Percentiles rank a stretch among this genome's conserved stretches.
Evolutionary conservation across 1,140 invertebrate species (phyloP).

Genomic region (Drosophila eugracilis): DNA sequence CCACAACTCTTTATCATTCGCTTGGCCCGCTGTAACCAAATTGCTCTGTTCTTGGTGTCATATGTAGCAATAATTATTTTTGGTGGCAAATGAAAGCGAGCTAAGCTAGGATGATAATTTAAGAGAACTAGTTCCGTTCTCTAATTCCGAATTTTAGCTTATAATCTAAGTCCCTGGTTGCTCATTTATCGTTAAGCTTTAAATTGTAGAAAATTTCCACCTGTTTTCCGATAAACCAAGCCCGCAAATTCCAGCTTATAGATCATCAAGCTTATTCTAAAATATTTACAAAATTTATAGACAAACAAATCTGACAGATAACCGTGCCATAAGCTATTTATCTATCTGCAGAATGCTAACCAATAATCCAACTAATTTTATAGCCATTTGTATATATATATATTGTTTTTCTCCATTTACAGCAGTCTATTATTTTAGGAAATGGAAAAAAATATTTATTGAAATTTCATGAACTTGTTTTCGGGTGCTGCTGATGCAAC

Average conservation of each 20-base stretch:
- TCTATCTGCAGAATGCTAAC: conserved; percentile 4
- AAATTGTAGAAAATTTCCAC: no score
- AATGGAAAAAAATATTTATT: conserved; percentile 28
- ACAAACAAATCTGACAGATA: conserved; percentile 21
- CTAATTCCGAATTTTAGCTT: no score
- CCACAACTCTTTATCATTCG: conserved; percentile 29
- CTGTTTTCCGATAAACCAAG: neutral
- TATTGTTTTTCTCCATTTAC: neutral
- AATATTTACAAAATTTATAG: conserved; percentile 9
- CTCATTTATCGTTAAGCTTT: no score
- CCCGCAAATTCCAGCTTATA: conserved; percentile 6
- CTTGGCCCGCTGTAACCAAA: conserved; percentile 18
- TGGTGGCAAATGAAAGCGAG: neutral
- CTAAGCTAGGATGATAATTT: neutral
- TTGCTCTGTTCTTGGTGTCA: conserved; percentile 13
- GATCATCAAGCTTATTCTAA: neutral
- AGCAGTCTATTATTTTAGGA: conserved; percentile 30
- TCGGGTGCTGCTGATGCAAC: conserved; percentile 2
- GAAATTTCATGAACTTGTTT: conserved; percentile 48
- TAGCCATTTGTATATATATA: conserved; percentile 6
- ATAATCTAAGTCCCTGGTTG: no score
- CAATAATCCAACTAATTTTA: conserved; percentile 38
- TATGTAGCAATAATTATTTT: conserved; percentile 20
- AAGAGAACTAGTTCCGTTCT: conserved; percentile 11
- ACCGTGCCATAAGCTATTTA: conserved; percentile 41